These are phyloP conservation scores for Tortricodes alternella DNA, from an alignment of 2,888 invertebrate genomes.

Conservation along the genomic window DNA sequence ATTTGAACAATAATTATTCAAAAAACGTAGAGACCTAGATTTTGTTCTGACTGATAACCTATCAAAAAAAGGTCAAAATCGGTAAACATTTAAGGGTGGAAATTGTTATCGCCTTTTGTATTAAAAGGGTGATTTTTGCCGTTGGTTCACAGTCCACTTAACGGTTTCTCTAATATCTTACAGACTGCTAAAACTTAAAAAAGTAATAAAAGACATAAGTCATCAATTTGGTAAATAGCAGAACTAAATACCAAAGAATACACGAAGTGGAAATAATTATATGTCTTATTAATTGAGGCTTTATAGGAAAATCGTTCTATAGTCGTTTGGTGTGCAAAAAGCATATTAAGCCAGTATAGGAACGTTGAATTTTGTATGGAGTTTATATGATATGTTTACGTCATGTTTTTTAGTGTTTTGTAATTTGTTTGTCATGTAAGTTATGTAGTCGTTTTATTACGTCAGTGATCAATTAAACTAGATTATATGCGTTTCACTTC, in stretches of 20 bases:
- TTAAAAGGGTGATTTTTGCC: no score
- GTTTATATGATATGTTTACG: not conserved
- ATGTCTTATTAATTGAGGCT: conserved; percentile 16
- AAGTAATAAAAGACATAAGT: not conserved
- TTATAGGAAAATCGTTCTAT: conserved; percentile 9
- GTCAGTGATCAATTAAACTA: no score
- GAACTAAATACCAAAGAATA: conserved; percentile 3
- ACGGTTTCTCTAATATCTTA: no score
- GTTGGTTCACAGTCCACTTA: no score
- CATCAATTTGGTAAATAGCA: not conserved
- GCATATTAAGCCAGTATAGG: not conserved
- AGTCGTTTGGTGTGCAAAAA: conserved; percentile 14
- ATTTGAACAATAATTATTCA: no score
- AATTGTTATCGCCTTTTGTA: no score
- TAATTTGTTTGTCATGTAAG: not conserved
- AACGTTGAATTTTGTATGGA: not conserved
- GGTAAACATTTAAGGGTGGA: no score
- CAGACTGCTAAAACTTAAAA: no score
- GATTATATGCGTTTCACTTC: no score
- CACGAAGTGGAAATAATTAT: conserved; percentile 17
- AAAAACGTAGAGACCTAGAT: no score
- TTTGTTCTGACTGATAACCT: no score
- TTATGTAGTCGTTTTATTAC: not conserved
- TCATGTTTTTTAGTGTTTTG: not conserved
- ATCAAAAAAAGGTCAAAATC: no score